Evolutionary conservation across 2,888 invertebrate species (phyloP).

Genomic region (Halocaridina rubra): DNA sequence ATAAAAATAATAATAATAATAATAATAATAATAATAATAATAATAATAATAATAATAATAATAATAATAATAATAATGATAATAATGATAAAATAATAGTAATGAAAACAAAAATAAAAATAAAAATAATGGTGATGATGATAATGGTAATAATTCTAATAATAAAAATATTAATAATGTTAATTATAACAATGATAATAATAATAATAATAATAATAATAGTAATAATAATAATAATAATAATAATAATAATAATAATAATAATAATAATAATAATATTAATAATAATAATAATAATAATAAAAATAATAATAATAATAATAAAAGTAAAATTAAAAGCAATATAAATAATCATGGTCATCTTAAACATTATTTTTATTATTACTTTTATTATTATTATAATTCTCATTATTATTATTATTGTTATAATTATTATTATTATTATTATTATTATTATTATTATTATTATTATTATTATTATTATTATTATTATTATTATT

Average conservation of each 20-base stretch:
- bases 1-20: not conserved
- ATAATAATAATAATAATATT: not conserved
- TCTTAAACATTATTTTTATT: too few relatives aligned
- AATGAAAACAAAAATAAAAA: not conserved
- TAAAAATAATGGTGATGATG: not conserved
- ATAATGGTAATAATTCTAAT: not conserved
- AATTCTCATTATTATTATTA: too few relatives aligned
- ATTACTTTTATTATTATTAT: too few relatives aligned
- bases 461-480: constrained; percentile 1
- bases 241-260: not conserved
- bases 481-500: constrained; percentile 10
- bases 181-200: not conserved
- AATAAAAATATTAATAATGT: not conserved
- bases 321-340: not conserved
- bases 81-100: too few relatives aligned
- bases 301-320: not conserved
- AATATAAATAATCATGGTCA: not conserved
- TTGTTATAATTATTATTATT: too few relatives aligned
- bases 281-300: not conserved
- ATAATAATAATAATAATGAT: not conserved
- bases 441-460: not conserved
- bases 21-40: not conserved
- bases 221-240: not conserved
- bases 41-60: not conserved
- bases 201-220: not conserved